phyloP scores from a whole-genome alignment of 2,113 vertebrate species.

The Etheostoma cragini region DNA sequence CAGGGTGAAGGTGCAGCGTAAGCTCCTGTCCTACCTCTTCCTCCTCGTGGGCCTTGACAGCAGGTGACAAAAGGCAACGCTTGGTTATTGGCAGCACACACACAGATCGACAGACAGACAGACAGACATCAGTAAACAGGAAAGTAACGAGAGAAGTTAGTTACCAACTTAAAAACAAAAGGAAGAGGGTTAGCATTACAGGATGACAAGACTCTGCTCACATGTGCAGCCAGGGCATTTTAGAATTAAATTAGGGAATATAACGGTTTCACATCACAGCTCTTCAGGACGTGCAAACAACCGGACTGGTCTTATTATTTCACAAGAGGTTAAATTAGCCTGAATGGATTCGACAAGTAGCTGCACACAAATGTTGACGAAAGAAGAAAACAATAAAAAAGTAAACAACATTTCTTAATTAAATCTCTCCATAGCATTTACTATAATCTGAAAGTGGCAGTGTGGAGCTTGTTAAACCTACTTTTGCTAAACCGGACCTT shows the following conservation, averaged over 20 bases:
- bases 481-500: not conserved
- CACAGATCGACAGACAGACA: constrained; percentile 42
- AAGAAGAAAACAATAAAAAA: not conserved
- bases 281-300: not conserved
- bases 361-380: not conserved
- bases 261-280: not conserved
- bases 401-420: not conserved
- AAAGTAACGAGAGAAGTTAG: constrained; percentile 47
- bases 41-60: constrained; percentile 96
- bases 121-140: constrained; percentile 46
- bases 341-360: not conserved
- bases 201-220: constrained; percentile 16
- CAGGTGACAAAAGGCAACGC: constrained; percentile 90
- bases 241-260: not conserved
- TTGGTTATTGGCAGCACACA: constrained; percentile 86
- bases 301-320: not conserved
- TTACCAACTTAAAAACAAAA: constrained; percentile 36
- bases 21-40: constrained; percentile 94
- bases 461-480: not conserved
- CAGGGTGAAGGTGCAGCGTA: constrained; percentile 48
- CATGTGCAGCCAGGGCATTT: not conserved
- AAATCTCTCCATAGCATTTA: not conserved
- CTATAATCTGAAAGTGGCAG: not conserved
- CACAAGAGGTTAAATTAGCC: not conserved
- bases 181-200: not conserved